Evolutionary conservation across 2,113 vertebrate species (phyloP).

Genomic region (Hoplias malabaricus): DNA sequence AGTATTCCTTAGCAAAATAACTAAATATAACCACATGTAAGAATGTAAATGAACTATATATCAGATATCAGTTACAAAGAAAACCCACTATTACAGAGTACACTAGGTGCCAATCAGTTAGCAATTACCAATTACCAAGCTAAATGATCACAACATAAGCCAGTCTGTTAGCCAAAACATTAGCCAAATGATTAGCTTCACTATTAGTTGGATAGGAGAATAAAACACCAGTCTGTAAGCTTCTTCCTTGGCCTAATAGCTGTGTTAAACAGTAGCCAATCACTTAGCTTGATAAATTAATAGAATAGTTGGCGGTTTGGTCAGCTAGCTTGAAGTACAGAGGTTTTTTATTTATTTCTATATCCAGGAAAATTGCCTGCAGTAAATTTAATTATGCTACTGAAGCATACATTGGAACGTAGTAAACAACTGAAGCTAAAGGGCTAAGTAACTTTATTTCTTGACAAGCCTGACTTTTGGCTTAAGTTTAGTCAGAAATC

Average conservation of each 20-base stretch:
- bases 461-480: not conserved
- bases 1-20: not conserved
- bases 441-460: not conserved
- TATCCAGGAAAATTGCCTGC: not conserved
- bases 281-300: not conserved
- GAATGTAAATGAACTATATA: too few species aligned
- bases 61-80: not conserved
- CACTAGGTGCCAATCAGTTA: too few species aligned
- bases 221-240: too few species aligned
- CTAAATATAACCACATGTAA: too few species aligned
- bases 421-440: not conserved
- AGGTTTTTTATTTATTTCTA: not conserved
- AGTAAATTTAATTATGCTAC: not conserved
- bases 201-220: too few species aligned
- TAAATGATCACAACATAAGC: too few species aligned
- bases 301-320: not conserved
- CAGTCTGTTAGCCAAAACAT: not conserved
- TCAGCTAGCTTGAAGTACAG: not conserved
- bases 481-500: not conserved
- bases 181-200: too few species aligned
- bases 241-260: too few species aligned
- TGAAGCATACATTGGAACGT: not conserved
- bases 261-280: not conserved
- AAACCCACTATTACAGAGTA: too few species aligned
- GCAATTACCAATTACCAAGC: too few species aligned